Evolutionary conservation across 2,888 invertebrate genomes (phyloP), one percentile per base, ranked within the genome.

Genomic region (Drosophila maculinotata): DNA sequence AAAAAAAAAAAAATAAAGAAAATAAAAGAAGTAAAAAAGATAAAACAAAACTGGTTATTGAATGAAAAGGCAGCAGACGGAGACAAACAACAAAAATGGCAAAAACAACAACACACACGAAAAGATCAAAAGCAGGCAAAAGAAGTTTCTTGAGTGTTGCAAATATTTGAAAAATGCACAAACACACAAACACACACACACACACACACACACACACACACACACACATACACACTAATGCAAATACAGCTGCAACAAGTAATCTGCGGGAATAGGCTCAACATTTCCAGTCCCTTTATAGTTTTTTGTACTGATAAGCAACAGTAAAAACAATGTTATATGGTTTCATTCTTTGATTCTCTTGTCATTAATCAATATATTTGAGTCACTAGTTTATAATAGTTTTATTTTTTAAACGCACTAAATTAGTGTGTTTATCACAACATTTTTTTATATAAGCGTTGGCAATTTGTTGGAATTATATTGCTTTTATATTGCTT

Each of bases 11-110:
- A 53, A 44, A 54, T 36, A 47, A 65, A 51, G n/a, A 60, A 38
- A 53, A 60, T 15, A 44, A 48, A 64, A 63, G 48, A 64, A 66
- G 20, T 31, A 45, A 10, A 38, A 38, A 17, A 9, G n/a, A 33
- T 12, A 31, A 1, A 17, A n/a, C 20, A 44, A 85, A 87, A 87
- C 87, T 85, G 87, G 87, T 87, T 87, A 85, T 88, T 88, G 85
- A 87, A 87, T 87, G 87, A 87, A 87, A 85, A 83, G 59, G 66
- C 74, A 69, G 60, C 20, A 20, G 20, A 4, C 20, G 57, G 35
- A 53, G 44, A 54, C 53, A 54, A 65, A 71, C 51, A 79, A 63
- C 57, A 68, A 60, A 70, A 80, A 80, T 71, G 69, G 67, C 78
- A 79, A 73, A 65, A 69, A 67, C 57, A 73, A 57, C 48, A 57